These are phyloP conservation scores for Hemithea aestivaria DNA, from an alignment of 2,888 invertebrate species.

Conservation along the genomic window DNA sequence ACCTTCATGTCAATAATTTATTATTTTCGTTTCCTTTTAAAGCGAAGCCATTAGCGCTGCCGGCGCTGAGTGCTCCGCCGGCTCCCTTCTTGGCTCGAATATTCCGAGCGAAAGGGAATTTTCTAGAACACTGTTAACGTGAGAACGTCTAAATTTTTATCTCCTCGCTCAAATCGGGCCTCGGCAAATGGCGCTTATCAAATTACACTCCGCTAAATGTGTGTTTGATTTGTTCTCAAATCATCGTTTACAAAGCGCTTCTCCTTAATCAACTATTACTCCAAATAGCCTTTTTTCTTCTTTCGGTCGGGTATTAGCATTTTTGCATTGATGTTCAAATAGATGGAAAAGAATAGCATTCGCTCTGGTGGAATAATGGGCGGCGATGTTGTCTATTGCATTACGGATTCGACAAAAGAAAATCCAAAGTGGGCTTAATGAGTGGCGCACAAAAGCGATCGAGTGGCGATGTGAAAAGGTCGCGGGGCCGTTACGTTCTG, in stretches of 20 bases:
- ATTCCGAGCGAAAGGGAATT: conserved; percentile 49
- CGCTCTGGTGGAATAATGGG: conserved; percentile 25
- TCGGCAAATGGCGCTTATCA: conserved; percentile 46
- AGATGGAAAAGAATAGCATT: conserved; percentile 7
- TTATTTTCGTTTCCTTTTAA: conserved; percentile 70
- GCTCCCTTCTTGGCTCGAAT: conserved; percentile 47
- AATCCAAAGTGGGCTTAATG: conserved; percentile 54
- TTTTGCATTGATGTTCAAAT: conserved; percentile 6
- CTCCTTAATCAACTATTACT: no score
- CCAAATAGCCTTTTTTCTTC: no score
- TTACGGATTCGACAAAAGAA: conserved; percentile 41
- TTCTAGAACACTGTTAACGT: conserved; percentile 48
- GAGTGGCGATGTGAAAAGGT: conserved; percentile 42
- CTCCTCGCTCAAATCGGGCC: conserved; percentile 45
- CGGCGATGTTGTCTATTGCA: conserved; percentile 30
- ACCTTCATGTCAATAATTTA: conserved; percentile 70
- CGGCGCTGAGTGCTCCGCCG: conserved; percentile 43
- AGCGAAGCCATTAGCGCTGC: conserved; percentile 60
- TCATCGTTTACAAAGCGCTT: conserved; percentile 25
- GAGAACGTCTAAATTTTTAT: conserved; percentile 52
- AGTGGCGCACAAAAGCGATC: conserved; percentile 51
- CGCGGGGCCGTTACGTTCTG: conserved; percentile 47
- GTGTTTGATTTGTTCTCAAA: conserved; percentile 38
- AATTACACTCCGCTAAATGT: conserved; percentile 41
- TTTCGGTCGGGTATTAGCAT: no score